Percentiles rank a stretch among this genome's conserved stretches.
Evolutionary conservation across 1,140 invertebrate genomes (phyloP).

Genomic region (Armadillidium nasatum): DNA sequence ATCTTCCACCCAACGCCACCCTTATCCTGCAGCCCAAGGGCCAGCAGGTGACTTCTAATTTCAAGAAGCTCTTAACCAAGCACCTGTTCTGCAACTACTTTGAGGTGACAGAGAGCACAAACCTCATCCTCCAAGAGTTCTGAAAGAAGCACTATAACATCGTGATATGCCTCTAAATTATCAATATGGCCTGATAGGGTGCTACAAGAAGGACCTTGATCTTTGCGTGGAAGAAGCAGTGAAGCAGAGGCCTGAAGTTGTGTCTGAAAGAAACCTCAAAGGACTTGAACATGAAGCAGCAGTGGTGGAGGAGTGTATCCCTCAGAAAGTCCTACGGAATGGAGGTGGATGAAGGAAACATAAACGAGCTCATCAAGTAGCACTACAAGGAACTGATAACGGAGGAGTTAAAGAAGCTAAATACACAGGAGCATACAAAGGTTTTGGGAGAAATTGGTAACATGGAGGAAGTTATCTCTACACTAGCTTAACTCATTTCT

Average conservation of each 20-base stretch:
- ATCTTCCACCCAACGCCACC: constrained; percentile 37
- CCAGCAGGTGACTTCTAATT: constrained; percentile 20
- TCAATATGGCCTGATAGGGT: not conserved
- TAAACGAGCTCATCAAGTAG: not conserved
- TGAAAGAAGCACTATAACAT: constrained; percentile 38
- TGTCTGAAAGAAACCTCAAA: constrained; percentile 24
- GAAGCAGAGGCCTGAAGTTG: not conserved
- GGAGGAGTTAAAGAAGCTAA: not conserved
- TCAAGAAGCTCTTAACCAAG: constrained; percentile 41
- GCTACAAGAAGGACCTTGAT: not conserved
- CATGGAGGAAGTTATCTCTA: too few relatives aligned
- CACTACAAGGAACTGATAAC: not conserved
- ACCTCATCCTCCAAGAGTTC: constrained; percentile 39
- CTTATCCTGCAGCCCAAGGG: constrained; percentile 22
- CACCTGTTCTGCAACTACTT: constrained; percentile 31
- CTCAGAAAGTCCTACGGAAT: constrained; percentile 45
- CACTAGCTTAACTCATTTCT: too few relatives aligned
- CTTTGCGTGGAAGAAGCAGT: constrained; percentile 1
- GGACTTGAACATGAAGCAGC: constrained; percentile 32
- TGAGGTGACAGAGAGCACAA: constrained; percentile 32
- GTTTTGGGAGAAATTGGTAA: too few relatives aligned
- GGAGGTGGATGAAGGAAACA: constrained; percentile 45
- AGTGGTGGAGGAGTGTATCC: constrained; percentile 46
- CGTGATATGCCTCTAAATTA: constrained; percentile 25
- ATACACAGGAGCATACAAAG: not conserved